Percentiles rank a stretch among this genome's conserved stretches.
These are phyloP conservation scores for Kryptolebias marmoratus DNA, from an alignment of 2,113 vertebrate genomes.

Conservation along the genomic window DNA sequence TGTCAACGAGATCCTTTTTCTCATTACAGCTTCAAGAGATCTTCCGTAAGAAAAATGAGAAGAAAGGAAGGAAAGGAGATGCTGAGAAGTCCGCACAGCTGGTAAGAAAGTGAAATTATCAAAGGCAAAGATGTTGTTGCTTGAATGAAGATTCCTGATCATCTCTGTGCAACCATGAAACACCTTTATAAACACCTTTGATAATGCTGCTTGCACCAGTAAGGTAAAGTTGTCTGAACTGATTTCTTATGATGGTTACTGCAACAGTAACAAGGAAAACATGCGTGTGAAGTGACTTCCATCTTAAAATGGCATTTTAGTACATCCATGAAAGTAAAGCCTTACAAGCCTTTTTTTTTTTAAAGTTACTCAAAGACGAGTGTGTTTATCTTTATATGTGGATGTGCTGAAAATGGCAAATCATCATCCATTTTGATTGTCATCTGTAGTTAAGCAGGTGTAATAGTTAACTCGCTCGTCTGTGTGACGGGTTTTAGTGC, in stretches of 20 bases:
- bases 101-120: constrained; percentile 80
- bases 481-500: constrained; percentile 32
- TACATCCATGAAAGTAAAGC: constrained; percentile 16
- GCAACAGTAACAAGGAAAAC: background rate
- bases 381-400: constrained; percentile 13
- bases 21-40: constrained; percentile 93
- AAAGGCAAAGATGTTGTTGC: background rate
- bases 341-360: background rate
- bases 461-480: constrained; percentile 8
- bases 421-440: constrained; percentile 15
- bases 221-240: background rate
- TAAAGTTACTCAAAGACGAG: background rate
- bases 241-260: background rate
- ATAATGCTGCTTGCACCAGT: constrained; percentile 13
- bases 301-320: constrained; percentile 25
- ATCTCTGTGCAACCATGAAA: constrained; percentile 4
- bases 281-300: background rate
- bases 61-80: constrained; percentile 92
- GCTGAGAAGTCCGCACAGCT: constrained; percentile 93
- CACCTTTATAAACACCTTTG: background rate
- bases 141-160: background rate
- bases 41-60: constrained; percentile 98
- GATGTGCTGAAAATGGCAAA: constrained; percentile 40
- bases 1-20: constrained; percentile 22
- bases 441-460: constrained; percentile 10